These are phyloP conservation scores for Lateolabrax maculatus DNA, from an alignment of 2,797 vertebrate species.

Conservation along the genomic window DNA sequence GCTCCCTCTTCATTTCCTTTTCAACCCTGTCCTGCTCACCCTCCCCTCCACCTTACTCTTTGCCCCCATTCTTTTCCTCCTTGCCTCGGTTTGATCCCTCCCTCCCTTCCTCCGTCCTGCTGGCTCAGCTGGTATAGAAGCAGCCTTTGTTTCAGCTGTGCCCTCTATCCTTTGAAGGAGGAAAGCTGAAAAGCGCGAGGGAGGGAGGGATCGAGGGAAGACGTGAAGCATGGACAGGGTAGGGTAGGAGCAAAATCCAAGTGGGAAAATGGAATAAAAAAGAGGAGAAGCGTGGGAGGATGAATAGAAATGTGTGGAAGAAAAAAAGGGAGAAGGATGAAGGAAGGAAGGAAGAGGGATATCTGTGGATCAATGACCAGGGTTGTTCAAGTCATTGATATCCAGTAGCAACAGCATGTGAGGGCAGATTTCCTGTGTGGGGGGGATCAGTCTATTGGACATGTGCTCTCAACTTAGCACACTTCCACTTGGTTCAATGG, in stretches of 20 bases:
- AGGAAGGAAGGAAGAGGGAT: conserved; percentile 27
- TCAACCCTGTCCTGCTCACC: conserved; percentile 31
- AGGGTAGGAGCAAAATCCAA: conserved; percentile 38
- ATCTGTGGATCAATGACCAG: conserved; percentile 67
- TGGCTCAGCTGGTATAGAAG: conserved; percentile 79
- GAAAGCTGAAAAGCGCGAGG: conserved; percentile 51
- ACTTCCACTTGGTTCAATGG: conserved; percentile 41
- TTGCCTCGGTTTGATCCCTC: conserved; percentile 58
- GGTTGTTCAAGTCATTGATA: conserved; percentile 76
- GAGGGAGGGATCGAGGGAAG: conserved; percentile 18
- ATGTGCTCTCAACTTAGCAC: conserved; percentile 41
- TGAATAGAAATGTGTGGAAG: neutral
- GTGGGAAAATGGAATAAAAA: conserved; percentile 46
- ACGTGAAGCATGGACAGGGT: conserved; percentile 29
- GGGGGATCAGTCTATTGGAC: conserved; percentile 35
- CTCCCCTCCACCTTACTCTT: conserved; percentile 63
- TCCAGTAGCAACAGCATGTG: conserved; percentile 59
- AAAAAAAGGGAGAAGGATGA: conserved; percentile 6
- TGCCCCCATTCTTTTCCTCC: conserved; percentile 63
- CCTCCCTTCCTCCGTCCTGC: conserved; percentile 65
- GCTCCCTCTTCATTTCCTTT: conserved; percentile 29
- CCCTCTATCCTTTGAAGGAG: conserved; percentile 75
- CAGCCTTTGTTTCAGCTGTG: conserved; percentile 75
- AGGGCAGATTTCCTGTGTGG: conserved; percentile 60
- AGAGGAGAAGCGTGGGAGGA: conserved; percentile 19